Percentiles rank a stretch among this genome's conserved stretches.
Conservation (phyloP, 2,888 invertebrate species). For the Acanthococcus lagerstroemiae region DNA sequence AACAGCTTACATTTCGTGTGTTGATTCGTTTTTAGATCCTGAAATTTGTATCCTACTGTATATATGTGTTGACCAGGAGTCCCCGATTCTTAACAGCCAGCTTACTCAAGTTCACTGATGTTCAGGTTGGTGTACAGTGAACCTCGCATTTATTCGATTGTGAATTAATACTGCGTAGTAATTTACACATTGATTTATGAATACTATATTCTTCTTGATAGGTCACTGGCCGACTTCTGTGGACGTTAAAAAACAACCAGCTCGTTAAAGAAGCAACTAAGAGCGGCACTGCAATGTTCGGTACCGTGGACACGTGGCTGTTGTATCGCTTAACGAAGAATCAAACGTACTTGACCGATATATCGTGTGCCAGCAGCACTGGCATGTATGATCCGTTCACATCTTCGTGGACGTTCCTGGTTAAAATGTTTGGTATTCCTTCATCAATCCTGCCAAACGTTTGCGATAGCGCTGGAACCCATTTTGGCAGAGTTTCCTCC, state of each 20-base stretch:
- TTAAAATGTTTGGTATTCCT: constrained; percentile 63
- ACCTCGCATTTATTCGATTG: too few species aligned
- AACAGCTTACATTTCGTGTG: background rate
- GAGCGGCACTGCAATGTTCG: constrained; percentile 61
- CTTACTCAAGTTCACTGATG: constrained; percentile 28
- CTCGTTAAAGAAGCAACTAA: constrained; percentile 55
- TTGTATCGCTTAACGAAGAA: constrained; percentile 56
- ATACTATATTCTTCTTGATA: constrained; percentile 41
- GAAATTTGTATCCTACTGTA: constrained; percentile 22
- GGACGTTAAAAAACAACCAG: constrained; percentile 64
- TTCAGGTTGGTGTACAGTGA: too few species aligned
- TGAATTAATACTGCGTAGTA: too few species aligned
- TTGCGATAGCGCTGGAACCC: constrained; percentile 61
- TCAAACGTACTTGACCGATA: constrained; percentile 67
- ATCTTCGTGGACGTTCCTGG: constrained; percentile 65
- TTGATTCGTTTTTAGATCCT: constrained; percentile 12
- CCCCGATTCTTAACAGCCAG: constrained; percentile 26
- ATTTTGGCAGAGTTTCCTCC: constrained; percentile 58
- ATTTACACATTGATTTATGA: background rate
- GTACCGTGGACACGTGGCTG: constrained; percentile 89
- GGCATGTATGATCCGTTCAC: constrained; percentile 90
- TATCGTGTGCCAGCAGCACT: constrained; percentile 82
- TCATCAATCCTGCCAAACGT: constrained; percentile 65
- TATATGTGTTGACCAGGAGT: constrained; percentile 9
- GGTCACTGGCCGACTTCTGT: constrained; percentile 66